These are phyloP conservation scores for Antechinus stuartii DNA, from an alignment of 2,113 vertebrate genomes.

Conservation along the genomic window DNA sequence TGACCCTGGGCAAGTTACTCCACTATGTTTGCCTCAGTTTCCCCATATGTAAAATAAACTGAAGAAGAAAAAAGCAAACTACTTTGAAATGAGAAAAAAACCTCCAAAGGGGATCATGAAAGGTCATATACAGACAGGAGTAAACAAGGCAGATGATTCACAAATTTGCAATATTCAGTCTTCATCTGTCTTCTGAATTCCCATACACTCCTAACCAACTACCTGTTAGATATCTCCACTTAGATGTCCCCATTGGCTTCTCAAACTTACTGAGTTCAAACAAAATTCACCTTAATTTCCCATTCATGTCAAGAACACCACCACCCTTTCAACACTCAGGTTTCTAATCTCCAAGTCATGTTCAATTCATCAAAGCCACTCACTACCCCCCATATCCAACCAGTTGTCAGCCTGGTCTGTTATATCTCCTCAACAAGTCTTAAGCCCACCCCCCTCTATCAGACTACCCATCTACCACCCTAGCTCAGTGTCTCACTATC, in stretches of 20 bases:
- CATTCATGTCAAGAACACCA: neutral
- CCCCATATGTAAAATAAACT: neutral
- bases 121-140: neutral
- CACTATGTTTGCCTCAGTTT: neutral
- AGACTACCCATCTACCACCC: neutral
- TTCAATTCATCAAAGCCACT: neutral
- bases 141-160: neutral
- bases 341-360: neutral
- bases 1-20: neutral
- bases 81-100: neutral
- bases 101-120: neutral
- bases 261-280: neutral
- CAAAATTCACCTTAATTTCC: neutral
- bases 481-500: neutral
- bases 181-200: neutral
- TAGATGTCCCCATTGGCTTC: neutral
- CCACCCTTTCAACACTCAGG: neutral
- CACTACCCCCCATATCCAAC: neutral
- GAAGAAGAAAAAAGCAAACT: neutral
- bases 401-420: neutral
- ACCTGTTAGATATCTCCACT: neutral
- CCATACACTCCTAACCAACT: neutral
- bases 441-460: neutral
- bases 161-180: neutral
- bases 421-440: neutral